These are phyloP conservation scores for Heterohyrax brucei DNA, from an alignment of 2,797 vertebrate species.

Conservation along the genomic window DNA sequence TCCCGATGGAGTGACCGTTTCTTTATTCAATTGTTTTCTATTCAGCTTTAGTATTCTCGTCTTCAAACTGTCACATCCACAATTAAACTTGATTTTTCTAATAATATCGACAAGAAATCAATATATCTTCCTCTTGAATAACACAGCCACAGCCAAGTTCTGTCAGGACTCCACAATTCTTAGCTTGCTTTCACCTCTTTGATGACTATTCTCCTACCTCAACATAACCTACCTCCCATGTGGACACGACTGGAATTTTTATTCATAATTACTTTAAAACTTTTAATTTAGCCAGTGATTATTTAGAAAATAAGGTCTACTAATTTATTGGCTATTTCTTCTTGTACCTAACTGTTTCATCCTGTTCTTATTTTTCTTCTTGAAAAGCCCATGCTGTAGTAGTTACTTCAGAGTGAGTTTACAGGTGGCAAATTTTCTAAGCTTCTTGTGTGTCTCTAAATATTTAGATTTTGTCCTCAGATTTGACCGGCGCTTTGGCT, in stretches of 20 bases:
- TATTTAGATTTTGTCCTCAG: slow-evolving; percentile 5
- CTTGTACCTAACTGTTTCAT: not conserved
- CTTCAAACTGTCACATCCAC: not conserved
- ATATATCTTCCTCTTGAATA: not conserved
- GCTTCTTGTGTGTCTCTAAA: not conserved
- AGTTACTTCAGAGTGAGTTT: slow-evolving; percentile 12
- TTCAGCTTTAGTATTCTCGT: not conserved
- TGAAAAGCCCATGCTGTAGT: not conserved
- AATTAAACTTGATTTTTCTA: slow-evolving; percentile 30
- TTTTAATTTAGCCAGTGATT: not conserved
- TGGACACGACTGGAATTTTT: not conserved
- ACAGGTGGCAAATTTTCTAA: not conserved
- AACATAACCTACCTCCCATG: not conserved
- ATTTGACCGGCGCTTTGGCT: slow-evolving; percentile 11
- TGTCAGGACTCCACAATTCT: not conserved
- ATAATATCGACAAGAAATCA: not conserved
- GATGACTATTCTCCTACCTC: not conserved
- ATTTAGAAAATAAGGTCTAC: not conserved
- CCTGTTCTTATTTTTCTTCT: not conserved
- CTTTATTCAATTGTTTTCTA: not conserved
- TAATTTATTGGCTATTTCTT: slow-evolving; percentile 22
- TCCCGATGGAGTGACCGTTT: not conserved
- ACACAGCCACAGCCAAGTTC: not conserved
- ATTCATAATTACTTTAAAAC: not conserved
- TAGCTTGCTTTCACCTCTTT: not conserved